A percentile compares a stretch with the other conserved stretches of the same genome.
These are phyloP conservation scores for Vidua chalybeata DNA, from an alignment of 2,113 vertebrate genomes.

Conservation along the genomic window DNA sequence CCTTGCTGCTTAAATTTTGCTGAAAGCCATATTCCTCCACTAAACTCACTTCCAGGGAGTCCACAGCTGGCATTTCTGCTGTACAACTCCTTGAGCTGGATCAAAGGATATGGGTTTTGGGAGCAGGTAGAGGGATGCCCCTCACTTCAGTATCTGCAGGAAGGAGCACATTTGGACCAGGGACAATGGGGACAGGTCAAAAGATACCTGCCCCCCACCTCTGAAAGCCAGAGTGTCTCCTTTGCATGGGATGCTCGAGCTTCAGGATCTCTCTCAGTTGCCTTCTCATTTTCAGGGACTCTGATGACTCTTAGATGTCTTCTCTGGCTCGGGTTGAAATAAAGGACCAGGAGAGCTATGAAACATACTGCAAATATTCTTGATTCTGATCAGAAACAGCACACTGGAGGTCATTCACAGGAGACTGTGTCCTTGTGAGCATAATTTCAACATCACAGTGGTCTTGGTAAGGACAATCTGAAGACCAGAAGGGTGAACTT, in stretches of 20 bases:
- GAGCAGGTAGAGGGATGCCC: neutral
- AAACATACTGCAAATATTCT: neutral
- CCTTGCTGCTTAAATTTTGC: neutral
- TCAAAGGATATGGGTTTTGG: neutral
- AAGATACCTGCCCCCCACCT: neutral
- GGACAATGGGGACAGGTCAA: neutral
- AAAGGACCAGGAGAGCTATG: neutral
- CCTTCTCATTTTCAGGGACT: neutral
- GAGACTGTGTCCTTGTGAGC: neutral
- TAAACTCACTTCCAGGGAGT: neutral
- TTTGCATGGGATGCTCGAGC: neutral
- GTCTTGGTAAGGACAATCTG: neutral
- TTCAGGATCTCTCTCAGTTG: neutral
- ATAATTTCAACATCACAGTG: neutral
- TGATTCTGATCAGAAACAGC: neutral
- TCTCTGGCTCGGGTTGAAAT: neutral
- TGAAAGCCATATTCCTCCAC: neutral
- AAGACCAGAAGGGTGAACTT: neutral
- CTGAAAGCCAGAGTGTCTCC: neutral
- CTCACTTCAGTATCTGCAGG: neutral
- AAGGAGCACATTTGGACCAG: neutral
- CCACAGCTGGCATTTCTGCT: neutral
- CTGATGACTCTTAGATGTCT: neutral
- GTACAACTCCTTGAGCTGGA: neutral
- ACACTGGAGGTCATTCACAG: neutral